Base-by-base conservation (phyloP, 2,113 vertebrate species). In the Rhinichthys klamathensis region DNA sequence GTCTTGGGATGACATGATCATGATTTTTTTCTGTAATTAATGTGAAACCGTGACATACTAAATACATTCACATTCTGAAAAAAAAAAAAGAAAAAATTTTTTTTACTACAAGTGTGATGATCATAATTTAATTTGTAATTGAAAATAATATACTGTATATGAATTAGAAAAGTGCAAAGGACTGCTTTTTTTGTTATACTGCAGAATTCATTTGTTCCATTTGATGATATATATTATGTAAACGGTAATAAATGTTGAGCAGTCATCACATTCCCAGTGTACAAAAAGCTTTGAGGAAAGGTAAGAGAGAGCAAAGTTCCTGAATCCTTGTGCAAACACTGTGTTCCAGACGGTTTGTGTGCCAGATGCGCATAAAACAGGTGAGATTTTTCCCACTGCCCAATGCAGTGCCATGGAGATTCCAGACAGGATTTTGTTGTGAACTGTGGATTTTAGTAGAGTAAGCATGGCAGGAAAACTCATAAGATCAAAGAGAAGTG, bases 341-440 rank as follows among this genome's bases (percentile, higher is more conserved):
- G 23, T 75, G 74, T 35, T 82, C 73, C 35, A 69, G 67, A 60
- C 21, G 27, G 58, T 32, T 51, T 72, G 72, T 83, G 58, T 79
- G 75, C 83, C 30, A 79, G 56, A 60, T 69, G 74, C 80, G 7
- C 75, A 83, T 83, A 83, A 83, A 83, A 69, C 74, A 87, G 83
- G 83, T 83, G 88, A 87, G 83, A 89, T 27, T 83, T 89, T 85
- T 89, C 83, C 65, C 88, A 87, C 78, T 72, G 79, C n/a, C 18
- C 49, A 54, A 44, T 60, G 10, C 32, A 76, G 18, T 61, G 54
- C n/a, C 51, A 9, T 79, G 41, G 35, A 80, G 58, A 63, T 18
- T 69, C 58, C 63, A 79, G 49, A 63, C 11, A 32, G n/a, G 21
- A 10, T 86, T 38, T 49, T 61, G 8, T 16, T 58, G 56, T n/a